phyloP scores from a whole-genome alignment of 2,888 invertebrate species.

The Drosophila nigricruria region DNA sequence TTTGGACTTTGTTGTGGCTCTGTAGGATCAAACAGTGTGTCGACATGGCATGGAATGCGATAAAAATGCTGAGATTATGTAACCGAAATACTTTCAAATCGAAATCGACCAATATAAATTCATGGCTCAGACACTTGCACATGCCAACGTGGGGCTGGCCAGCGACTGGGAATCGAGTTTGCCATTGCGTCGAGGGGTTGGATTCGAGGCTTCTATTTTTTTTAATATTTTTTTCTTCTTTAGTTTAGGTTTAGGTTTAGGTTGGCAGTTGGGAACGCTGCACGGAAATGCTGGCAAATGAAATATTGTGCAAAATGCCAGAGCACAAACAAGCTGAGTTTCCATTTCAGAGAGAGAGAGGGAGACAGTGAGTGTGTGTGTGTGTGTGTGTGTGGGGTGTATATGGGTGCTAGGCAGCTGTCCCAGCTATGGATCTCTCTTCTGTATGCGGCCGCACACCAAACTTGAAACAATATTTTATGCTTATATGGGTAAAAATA shows the following conservation, averaged over 20 bases:
- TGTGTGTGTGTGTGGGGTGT: neutral
- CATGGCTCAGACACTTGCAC: conserved; percentile 77
- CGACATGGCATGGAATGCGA: conserved; percentile 68
- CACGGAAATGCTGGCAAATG: conserved; percentile 66
- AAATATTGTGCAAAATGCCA: conserved; percentile 68
- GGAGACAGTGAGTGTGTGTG: neutral
- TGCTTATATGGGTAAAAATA: conserved; percentile 71
- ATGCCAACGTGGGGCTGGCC: conserved; percentile 50
- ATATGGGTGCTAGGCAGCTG: conserved; percentile 21
- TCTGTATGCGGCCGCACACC: conserved; percentile 37
- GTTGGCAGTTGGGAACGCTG: conserved; percentile 32
- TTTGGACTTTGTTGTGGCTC: conserved; percentile 33
- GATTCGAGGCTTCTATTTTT: neutral
- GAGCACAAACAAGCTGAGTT: conserved; percentile 57
- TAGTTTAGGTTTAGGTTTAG: conserved; percentile 23
- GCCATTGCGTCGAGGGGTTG: conserved; percentile 3
- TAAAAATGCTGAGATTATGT: conserved; percentile 75
- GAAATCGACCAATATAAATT: conserved; percentile 80
- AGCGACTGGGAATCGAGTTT: conserved; percentile 1
- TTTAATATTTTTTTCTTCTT: neutral
- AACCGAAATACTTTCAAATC: conserved; percentile 78
- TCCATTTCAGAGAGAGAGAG: conserved; percentile 36
- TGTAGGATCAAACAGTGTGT: conserved; percentile 64
- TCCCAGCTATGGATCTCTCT: conserved; percentile 23
- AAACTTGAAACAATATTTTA: conserved; percentile 71